Evolutionary conservation across 2,888 invertebrate genomes (phyloP).

Genomic region (Holacanthella duospinosa): DNA sequence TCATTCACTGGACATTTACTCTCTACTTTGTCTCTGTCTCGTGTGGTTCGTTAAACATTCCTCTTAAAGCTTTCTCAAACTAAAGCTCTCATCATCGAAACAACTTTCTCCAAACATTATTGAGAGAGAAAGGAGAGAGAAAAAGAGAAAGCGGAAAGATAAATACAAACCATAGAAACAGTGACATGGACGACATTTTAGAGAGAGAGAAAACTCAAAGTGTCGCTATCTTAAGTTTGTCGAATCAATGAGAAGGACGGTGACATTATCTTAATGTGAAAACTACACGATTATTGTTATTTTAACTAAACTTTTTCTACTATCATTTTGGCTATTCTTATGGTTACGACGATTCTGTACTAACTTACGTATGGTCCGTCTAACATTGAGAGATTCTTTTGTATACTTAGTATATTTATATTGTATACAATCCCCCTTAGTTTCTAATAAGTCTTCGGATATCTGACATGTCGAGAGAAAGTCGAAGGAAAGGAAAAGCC

Average conservation of each 20-base stretch:
- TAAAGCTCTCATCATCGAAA: too few relatives aligned
- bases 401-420: too few relatives aligned
- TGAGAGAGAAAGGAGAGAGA: not conserved
- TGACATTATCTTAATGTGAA: not conserved
- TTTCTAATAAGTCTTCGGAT: not conserved
- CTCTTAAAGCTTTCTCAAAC: not conserved
- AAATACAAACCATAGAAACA: not conserved
- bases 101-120: not conserved
- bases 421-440: too few relatives aligned
- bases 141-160: not conserved
- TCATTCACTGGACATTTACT: not conserved
- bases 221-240: not conserved
- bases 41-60: not conserved
- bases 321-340: too few relatives aligned
- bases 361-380: too few relatives aligned
- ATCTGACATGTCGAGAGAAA: not conserved
- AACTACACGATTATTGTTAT: not conserved
- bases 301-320: too few relatives aligned
- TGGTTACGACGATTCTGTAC: too few relatives aligned
- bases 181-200: not conserved
- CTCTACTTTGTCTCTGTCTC: not conserved
- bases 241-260: not conserved
- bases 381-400: too few relatives aligned
- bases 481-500: not conserved
- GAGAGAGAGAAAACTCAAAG: too few relatives aligned